phyloP scores from a whole-genome alignment of 2,888 invertebrate species.

The Drosophila limbata region DNA sequence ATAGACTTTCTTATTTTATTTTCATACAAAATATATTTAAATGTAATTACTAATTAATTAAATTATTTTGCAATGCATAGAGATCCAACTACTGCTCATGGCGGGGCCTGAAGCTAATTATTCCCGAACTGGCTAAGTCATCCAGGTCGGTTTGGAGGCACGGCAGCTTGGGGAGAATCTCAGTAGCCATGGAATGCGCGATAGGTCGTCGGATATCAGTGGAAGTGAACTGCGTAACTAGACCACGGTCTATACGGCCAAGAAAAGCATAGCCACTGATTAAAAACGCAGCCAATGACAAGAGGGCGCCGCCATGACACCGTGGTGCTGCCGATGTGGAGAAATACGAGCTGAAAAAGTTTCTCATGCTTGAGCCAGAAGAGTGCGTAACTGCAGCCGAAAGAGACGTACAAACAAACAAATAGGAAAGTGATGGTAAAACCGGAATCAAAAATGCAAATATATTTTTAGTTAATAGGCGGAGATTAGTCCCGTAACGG shows the following conservation, averaged over 20 bases:
- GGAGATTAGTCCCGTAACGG: too few relatives aligned
- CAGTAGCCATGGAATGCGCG: conserved; percentile 31
- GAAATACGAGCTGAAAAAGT: conserved; percentile 82
- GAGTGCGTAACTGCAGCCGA: conserved; percentile 81
- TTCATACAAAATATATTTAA: conserved; percentile 40
- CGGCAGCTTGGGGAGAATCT: conserved; percentile 45
- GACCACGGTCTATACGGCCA: conserved; percentile 32
- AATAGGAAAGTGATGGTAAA: conserved; percentile 10
- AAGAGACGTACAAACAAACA: conserved; percentile 19
- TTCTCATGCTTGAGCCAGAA: conserved; percentile 81
- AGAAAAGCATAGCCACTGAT: conserved; percentile 35
- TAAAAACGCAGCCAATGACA: conserved; percentile 50
- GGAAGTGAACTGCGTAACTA: conserved; percentile 32
- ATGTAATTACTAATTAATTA: conserved; percentile 59
- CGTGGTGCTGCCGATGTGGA: conserved; percentile 71
- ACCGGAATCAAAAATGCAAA: conserved; percentile 59
- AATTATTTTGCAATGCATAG: conserved; percentile 58
- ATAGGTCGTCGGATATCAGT: conserved; percentile 29
- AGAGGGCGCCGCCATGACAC: conserved; percentile 37
- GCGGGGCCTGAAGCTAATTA: conserved; percentile 47
- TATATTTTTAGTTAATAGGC: conserved; percentile 55
- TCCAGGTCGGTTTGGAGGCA: conserved; percentile 53
- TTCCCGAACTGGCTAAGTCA: conserved; percentile 60
- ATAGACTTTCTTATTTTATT: conserved; percentile 26
- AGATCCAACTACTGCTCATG: conserved; percentile 17